Evolutionary conservation across 2,113 vertebrate genomes (phyloP).

Genomic region (Podiceps cristatus): DNA sequence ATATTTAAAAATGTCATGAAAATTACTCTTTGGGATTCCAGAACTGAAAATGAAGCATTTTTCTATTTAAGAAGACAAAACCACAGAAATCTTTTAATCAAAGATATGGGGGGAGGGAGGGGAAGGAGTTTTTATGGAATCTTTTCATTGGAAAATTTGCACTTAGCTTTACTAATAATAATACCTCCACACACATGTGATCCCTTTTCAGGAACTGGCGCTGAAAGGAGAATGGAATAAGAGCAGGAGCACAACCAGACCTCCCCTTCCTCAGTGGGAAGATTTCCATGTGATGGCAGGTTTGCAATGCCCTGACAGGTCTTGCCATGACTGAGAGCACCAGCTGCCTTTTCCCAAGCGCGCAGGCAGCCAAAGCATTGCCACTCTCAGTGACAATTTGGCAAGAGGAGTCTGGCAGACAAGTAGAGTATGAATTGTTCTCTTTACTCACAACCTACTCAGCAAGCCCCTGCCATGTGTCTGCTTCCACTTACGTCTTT

Average conservation of each 20-base stretch:
- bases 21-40: neutral
- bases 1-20: neutral
- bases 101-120: neutral
- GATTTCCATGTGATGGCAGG: neutral
- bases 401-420: neutral
- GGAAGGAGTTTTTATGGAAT: neutral
- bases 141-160: constrained; percentile 6
- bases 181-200: neutral
- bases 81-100: neutral
- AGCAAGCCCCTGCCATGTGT: neutral
- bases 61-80: neutral
- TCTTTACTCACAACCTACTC: neutral
- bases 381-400: neutral
- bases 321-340: neutral
- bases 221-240: neutral
- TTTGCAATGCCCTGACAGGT: neutral
- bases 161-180: neutral
- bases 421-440: neutral
- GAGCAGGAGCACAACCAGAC: neutral
- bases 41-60: neutral
- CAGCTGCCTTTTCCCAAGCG: neutral
- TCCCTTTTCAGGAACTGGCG: neutral
- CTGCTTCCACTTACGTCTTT: neutral
- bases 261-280: neutral
- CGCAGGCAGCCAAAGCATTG: accelerated